Conservation (phyloP, 2,113 vertebrate species). For the Silurus asotus region DNA sequence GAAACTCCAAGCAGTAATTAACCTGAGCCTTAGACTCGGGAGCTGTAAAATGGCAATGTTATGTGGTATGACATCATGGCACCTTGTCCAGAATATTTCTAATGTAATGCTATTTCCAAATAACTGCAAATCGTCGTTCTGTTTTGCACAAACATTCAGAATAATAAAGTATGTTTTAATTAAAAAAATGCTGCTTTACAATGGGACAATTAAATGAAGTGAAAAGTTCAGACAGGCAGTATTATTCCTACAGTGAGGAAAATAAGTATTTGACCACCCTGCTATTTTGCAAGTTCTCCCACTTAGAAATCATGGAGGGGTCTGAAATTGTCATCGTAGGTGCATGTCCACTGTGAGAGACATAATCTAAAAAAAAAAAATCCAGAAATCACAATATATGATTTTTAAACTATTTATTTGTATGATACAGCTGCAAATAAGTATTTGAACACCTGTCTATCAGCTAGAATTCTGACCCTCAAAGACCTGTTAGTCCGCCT, state of each 20-base stretch:
- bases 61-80: not conserved
- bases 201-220: not conserved
- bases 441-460: too few relatives aligned
- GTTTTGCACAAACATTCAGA: not conserved
- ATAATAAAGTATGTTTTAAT: not conserved
- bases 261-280: too few relatives aligned
- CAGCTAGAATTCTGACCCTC: too few relatives aligned
- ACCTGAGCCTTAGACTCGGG: not conserved
- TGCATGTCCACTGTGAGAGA: too few relatives aligned
- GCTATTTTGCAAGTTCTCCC: too few relatives aligned
- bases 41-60: not conserved
- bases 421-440: too few relatives aligned
- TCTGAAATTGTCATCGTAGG: too few relatives aligned
- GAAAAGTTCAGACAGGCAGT: not conserved
- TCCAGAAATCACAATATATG: too few relatives aligned
- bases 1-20: not conserved
- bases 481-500: too few relatives aligned
- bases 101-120: not conserved
- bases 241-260: not conserved
- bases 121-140: not conserved
- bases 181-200: not conserved
- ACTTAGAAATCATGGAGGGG: too few relatives aligned
- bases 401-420: too few relatives aligned
- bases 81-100: not conserved
- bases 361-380: too few relatives aligned